Evolutionary conservation across 2,888 invertebrate species (phyloP).

Genomic region (Eulithis prunata): DNA sequence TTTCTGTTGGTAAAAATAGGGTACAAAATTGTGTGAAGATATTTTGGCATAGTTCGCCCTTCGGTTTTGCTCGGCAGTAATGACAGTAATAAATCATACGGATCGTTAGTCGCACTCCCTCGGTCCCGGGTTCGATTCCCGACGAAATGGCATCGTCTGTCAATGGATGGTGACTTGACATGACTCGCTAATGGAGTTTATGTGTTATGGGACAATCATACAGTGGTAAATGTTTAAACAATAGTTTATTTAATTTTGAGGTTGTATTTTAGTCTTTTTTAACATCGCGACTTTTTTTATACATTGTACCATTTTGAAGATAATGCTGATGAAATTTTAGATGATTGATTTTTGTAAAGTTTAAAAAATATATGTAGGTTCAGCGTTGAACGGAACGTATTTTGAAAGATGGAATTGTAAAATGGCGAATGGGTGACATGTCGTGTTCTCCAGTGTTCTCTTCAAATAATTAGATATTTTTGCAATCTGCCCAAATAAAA

Average conservation of each 20-base stretch:
- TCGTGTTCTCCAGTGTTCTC: too few relatives aligned
- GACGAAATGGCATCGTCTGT: constrained; percentile 84
- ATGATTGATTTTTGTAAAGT: too few relatives aligned
- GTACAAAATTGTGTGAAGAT: constrained; percentile 25
- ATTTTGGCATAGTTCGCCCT: constrained; percentile 63
- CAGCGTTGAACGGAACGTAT: too few relatives aligned
- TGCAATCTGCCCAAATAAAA: too few relatives aligned
- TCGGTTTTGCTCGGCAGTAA: constrained; percentile 62
- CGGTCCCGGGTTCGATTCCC: constrained; percentile 79
- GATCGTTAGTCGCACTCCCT: constrained; percentile 81
- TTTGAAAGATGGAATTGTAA: too few relatives aligned
- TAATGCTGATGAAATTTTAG: too few relatives aligned
- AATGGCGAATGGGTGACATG: too few relatives aligned
- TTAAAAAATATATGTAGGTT: too few relatives aligned
- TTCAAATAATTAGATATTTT: too few relatives aligned
- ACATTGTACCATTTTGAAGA: too few relatives aligned
- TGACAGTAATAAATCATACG: constrained; percentile 84
- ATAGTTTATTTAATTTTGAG: too few relatives aligned
- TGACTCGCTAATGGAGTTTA: constrained; percentile 80
- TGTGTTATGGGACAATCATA: constrained; percentile 67
- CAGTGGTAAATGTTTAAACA: constrained; percentile 25
- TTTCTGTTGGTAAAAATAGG: constrained; percentile 30
- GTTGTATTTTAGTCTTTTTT: constrained; percentile 1
- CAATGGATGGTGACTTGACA: constrained; percentile 81
- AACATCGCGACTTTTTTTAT: too few relatives aligned